Conservation (phyloP, 2,113 vertebrate species). For the Oryzias melastigma region DNA sequence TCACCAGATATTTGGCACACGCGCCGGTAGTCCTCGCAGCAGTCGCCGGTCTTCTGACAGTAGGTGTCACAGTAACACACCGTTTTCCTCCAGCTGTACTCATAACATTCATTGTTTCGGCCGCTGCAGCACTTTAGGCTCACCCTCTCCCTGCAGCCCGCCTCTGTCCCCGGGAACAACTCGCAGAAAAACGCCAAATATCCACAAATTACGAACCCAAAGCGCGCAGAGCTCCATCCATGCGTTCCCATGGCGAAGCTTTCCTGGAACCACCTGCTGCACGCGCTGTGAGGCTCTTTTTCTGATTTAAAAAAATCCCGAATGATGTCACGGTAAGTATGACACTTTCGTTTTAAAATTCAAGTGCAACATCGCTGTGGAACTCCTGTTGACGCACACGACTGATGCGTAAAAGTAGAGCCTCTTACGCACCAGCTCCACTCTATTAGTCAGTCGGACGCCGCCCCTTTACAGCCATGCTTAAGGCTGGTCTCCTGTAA, state of each 20-base stretch:
- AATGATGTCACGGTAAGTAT: background rate
- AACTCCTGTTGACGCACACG: conserved; percentile 13
- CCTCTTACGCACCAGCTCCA: conserved; percentile 27
- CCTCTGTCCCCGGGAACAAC: conserved; percentile 47
- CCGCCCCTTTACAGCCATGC: conserved; percentile 51
- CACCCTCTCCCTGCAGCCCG: conserved; percentile 74
- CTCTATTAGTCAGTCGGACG: conserved; percentile 33
- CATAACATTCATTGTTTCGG: conserved; percentile 83
- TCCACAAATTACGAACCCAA: conserved; percentile 48
- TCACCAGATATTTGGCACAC: conserved; percentile 82
- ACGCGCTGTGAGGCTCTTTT: conserved; percentile 1
- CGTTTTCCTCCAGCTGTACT: conserved; percentile 47
- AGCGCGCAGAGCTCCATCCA: conserved; percentile 47
- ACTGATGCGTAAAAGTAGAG: conserved; percentile 56
- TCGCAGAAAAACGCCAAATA: conserved; percentile 56
- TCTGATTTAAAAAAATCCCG: background rate
- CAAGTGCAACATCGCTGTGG: conserved; percentile 23
- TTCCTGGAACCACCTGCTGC: conserved; percentile 24
- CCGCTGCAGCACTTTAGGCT: conserved; percentile 81
- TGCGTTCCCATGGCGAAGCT: conserved; percentile 57
- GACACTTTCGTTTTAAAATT: conserved; percentile 17
- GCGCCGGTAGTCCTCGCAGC: conserved; percentile 81
- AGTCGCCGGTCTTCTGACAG: conserved; percentile 83
- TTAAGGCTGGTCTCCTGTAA: conserved; percentile 15
- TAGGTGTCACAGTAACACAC: conserved; percentile 87